Percentiles rank a stretch among this genome's conserved stretches.
phyloP scores from a whole-genome alignment of 2,888 invertebrate species.

The Ennomos quercinarius region DNA sequence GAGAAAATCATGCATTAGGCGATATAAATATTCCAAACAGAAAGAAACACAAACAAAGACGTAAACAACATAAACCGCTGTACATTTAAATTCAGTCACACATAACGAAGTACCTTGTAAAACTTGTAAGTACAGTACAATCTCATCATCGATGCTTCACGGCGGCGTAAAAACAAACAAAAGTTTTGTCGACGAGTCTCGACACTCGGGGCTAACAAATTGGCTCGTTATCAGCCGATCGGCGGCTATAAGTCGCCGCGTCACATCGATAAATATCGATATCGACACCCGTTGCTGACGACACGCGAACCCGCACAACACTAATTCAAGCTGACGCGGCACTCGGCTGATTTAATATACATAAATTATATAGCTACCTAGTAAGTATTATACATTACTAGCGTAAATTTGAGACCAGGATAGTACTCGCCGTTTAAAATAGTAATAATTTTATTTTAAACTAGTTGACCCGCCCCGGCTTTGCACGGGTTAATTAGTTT shows the following conservation, averaged over 20 bases:
- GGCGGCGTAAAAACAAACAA: conserved; percentile 57
- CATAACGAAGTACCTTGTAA: conserved; percentile 40
- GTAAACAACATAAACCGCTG: conserved; percentile 14
- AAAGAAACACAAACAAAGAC: conserved; percentile 15
- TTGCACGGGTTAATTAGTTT: too few relatives aligned
- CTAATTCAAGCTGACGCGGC: conserved; percentile 61
- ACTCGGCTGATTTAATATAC: conserved; percentile 51
- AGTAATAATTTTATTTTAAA: too few relatives aligned
- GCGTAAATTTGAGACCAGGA: conserved; percentile 16
- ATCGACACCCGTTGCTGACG: conserved; percentile 65
- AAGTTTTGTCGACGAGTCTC: conserved; percentile 50
- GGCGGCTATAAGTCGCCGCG: conserved; percentile 71
- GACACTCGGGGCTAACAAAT: conserved; percentile 66
- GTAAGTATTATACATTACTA: conserved; percentile 13
- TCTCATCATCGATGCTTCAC: conserved; percentile 49
- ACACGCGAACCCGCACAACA: conserved; percentile 63
- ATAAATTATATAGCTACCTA: conserved; percentile 2
- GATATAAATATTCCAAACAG: not conserved
- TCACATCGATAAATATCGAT: conserved; percentile 74
- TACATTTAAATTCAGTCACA: conserved; percentile 36
- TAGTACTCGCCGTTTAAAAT: too few relatives aligned
- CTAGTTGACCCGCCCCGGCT: too few relatives aligned
- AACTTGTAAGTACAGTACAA: conserved; percentile 41
- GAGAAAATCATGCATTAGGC: too few relatives aligned
- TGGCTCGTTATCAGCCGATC: conserved; percentile 77